Conservation (phyloP, 2,113 vertebrate species). For the Gopherus evgoodei region DNA sequence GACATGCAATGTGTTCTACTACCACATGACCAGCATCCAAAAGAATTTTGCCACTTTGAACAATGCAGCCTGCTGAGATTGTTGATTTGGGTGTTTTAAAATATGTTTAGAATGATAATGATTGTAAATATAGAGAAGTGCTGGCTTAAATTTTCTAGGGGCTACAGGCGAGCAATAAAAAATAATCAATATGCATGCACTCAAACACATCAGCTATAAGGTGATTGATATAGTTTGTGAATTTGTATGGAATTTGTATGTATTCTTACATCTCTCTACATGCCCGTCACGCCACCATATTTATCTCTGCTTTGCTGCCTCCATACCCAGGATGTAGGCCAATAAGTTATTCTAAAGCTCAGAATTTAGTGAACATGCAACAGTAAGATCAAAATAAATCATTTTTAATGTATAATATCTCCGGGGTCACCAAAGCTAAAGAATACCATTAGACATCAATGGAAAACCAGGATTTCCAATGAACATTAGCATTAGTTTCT, state of each 20-base stretch:
- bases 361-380: background rate
- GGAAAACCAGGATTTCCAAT: background rate
- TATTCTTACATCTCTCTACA: background rate
- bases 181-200: background rate
- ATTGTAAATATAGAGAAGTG: constrained; percentile 6
- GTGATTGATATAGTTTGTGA: background rate
- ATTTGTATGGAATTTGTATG: background rate
- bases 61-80: background rate
- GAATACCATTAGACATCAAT: background rate
- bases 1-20: background rate
- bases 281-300: fast-evolving
- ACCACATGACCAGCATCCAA: fast-evolving
- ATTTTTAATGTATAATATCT: background rate
- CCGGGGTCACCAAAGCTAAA: background rate
- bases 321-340: background rate
- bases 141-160: background rate
- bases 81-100: background rate
- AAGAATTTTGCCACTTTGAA: background rate
- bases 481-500: background rate
- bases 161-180: background rate
- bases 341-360: background rate
- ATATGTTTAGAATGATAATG: background rate
- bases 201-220: background rate
- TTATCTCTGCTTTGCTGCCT: background rate
- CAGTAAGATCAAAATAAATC: constrained; percentile 18